phyloP scores from a whole-genome alignment of 2,888 invertebrate species.

The Pantelozetes paolii region DNA sequence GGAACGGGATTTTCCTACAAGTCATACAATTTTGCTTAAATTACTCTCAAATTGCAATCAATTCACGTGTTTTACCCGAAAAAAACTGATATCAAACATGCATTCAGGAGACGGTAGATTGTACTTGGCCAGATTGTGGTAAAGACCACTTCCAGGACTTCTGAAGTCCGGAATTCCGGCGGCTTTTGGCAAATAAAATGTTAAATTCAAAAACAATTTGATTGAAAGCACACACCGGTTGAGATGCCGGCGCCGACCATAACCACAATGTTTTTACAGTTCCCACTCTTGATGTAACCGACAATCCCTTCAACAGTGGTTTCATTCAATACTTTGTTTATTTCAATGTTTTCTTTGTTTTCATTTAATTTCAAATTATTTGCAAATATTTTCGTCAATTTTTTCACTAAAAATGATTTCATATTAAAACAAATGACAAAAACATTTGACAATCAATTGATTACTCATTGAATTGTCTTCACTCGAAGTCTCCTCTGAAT shows the following conservation, averaged over 20 bases:
- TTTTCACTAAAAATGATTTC: conserved; percentile 10
- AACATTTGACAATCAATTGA: not conserved
- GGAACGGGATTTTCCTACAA: conserved; percentile 75
- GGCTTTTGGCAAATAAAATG: conserved; percentile 58
- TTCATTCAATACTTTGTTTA: not conserved
- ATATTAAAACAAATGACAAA: too few species aligned
- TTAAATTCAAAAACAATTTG: conserved; percentile 46
- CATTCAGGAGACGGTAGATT: conserved; percentile 84
- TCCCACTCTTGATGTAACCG: conserved; percentile 69
- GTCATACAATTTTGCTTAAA: conserved; percentile 4
- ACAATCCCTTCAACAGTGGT: conserved; percentile 55
- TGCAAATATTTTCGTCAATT: conserved; percentile 14
- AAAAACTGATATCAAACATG: conserved; percentile 85
- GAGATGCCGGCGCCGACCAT: conserved; percentile 96
- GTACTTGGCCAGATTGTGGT: conserved; percentile 84
- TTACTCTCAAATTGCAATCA: not conserved
- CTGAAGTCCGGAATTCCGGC: conserved; percentile 96
- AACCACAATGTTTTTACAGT: conserved; percentile 79
- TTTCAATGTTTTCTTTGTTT: not conserved
- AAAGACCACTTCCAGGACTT: conserved; percentile 81
- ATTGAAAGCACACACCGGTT: conserved; percentile 65
- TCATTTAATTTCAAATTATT: conserved; percentile 10
- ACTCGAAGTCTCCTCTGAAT: too few species aligned
- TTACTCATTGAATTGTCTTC: not conserved
- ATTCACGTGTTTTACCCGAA: conserved; percentile 54